Evolutionary conservation across 2,797 vertebrate genomes (phyloP), one percentile per base, ranked within the genome.

Genomic region (Sebastes umbrosus): DNA sequence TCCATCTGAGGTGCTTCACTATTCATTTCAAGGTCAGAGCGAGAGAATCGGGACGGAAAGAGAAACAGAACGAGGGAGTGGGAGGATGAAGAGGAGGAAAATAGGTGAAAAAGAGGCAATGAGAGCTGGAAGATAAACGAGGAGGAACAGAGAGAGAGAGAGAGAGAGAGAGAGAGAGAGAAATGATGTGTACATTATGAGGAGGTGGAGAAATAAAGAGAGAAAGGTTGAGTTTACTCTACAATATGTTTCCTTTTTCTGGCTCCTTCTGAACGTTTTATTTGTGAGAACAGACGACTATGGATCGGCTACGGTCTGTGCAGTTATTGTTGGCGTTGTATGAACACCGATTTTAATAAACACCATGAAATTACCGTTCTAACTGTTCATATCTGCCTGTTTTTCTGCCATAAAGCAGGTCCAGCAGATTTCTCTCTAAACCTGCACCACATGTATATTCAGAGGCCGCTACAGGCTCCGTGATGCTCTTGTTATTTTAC

Each of bases 11-110:
- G 69, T 16, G 72, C 81, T 82, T 75, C 39, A 50, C 73, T 31
- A 29, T 77, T 87, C 75, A 76, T 62, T 82, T 86, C 75, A 65
- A 86, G 80, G 84, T 83, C 66, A 31, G 60, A 68, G 75, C 3
- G 70, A 75, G 70, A 18, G 75, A 82, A 73, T 18, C 3, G 43
- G 34, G 31, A 36, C 0, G 34, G 77, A 83, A 31, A 39, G 39
- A 54, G 39, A 50, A 8, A 16, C 31, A 29, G 73, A 62, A 16
- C 13, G 65, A 63, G 64, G 32, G 27, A 77, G 31, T 5, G n/a
- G 29, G 58, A 32, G n/a, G 34, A 87, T 36, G 75, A 62, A 62
- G 60, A 63, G 60, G 39, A 11, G 43, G 73, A 12, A 70, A 73
- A 57, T 2, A n/a, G 59, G 76, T 63, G 59, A 27, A 39, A 73